Evolutionary conservation across 2,888 invertebrate genomes (phyloP), one percentile per base, ranked within the genome.

Genomic region (Cacoxenus indagator): DNA sequence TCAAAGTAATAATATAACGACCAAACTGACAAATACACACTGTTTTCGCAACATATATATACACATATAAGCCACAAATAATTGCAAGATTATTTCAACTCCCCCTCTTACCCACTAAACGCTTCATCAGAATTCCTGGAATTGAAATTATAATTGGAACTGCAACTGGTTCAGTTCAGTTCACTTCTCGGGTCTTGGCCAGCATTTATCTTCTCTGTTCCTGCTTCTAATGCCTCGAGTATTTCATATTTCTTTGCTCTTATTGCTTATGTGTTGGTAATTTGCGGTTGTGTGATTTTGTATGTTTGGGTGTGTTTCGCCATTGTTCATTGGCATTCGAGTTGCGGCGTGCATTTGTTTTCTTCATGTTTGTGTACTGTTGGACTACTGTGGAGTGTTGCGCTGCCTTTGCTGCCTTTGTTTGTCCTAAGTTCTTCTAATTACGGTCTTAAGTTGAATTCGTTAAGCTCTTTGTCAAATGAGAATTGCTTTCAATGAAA

Each of bases 61-160:
- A n/a, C n/a, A n/a, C n/a, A n/a, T n/a, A n/a, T n/a, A n/a, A n/a
- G n/a, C n/a, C n/a, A n/a, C n/a, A n/a, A n/a, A n/a, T n/a, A n/a
- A n/a, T n/a, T n/a, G n/a, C n/a, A n/a, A n/a, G n/a, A n/a, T n/a
- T n/a, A 22, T 43, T 62, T n/a, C 19, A 37, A 22, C 24, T 22
- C 5, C 26, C 8, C 2, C 26, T 55, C 26, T 55, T 55, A 14
- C 17, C 14, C 17, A 4, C 5, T 8, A 5, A 14, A 46, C 11
- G 46, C 46, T 46, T 46, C 46, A 14, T n/a, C 46, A 48, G n/a
- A 48, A 17, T 19, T 17, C 1, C 5, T 48, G 46, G 17, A 80
- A 80, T 80, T 80, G 81, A 80, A 82, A 80, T 82, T 80, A 81
- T 80, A 80, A 82, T 80, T 80, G 80, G 83, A 73, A 68, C 82